Conservation (phyloP, 1,140 invertebrate species). For the Saccostrea echinata region DNA sequence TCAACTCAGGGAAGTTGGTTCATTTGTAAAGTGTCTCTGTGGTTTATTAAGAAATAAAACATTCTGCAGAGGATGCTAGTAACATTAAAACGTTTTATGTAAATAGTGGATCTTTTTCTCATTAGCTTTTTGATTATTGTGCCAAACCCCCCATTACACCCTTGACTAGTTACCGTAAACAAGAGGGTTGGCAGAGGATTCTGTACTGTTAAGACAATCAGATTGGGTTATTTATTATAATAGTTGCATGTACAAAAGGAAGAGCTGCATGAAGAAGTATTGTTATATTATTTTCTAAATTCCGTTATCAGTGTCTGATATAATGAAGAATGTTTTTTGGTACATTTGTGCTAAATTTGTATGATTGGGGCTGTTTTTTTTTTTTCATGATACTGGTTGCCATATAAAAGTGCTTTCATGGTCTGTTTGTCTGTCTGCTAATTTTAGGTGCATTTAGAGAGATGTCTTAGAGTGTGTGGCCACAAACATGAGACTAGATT, state of each 20-base stretch:
- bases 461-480: no score
- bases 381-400: neutral
- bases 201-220: neutral
- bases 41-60: slow-evolving; percentile 29
- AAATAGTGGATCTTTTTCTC: slow-evolving; percentile 32
- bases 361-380: no score
- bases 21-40: neutral
- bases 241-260: neutral
- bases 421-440: slow-evolving; percentile 5
- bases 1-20: neutral
- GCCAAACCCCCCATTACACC: slow-evolving; percentile 26
- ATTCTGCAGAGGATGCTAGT: neutral
- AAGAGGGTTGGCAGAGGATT: neutral
- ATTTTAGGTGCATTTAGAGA: no score
- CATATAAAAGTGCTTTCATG: neutral
- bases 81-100: slow-evolving; percentile 7
- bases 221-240: neutral
- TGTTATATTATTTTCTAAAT: neutral
- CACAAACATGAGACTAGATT: no score
- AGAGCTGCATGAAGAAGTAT: neutral
- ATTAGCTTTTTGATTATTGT: slow-evolving; percentile 15
- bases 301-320: neutral
- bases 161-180: slow-evolving; percentile 24
- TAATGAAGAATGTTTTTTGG: neutral
- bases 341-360: neutral